Evolutionary conservation across 2,888 invertebrate species (phyloP).

Genomic region (Candidula unifasciata): DNA sequence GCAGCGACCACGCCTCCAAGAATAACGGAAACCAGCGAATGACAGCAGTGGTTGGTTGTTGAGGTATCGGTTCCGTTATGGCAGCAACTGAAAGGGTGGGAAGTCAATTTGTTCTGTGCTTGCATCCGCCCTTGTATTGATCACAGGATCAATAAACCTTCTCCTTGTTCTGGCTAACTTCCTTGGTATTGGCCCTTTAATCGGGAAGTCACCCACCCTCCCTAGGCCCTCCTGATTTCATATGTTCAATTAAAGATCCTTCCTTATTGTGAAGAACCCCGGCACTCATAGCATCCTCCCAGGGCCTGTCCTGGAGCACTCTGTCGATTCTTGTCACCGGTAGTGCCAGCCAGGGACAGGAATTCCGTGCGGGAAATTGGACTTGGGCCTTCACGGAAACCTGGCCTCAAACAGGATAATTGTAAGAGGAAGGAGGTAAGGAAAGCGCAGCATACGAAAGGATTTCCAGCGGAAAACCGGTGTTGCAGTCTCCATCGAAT

Average conservation of each 20-base stretch:
- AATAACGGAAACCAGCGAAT: conserved; percentile 22
- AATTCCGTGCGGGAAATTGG: conserved; percentile 52
- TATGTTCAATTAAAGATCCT: conserved; percentile 6
- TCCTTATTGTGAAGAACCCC: conserved; percentile 1
- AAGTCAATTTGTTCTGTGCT: conserved; percentile 38
- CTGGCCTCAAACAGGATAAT: conserved; percentile 51
- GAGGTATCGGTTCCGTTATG: conserved; percentile 31
- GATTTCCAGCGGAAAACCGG: conserved; percentile 48
- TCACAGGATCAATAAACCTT: conserved; percentile 33
- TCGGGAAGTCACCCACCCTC: not conserved
- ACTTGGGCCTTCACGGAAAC: conserved; percentile 48
- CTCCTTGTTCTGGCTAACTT: not conserved
- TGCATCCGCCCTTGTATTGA: conserved; percentile 44
- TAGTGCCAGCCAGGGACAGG: conserved; percentile 48
- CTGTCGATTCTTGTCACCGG: conserved; percentile 50
- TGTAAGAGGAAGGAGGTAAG: conserved; percentile 51
- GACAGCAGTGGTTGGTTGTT: conserved; percentile 31
- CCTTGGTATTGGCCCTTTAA: conserved; percentile 17
- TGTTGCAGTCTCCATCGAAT: conserved; percentile 43
- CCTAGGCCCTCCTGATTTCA: not conserved
- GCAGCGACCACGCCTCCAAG: conserved; percentile 33
- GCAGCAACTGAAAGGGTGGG: conserved; percentile 13
- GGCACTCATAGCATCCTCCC: conserved; percentile 44
- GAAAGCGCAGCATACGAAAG: conserved; percentile 35
- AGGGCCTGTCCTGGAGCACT: conserved; percentile 29